Base-by-base conservation (phyloP, 2,888 invertebrate species). In the Tenthredo mesomela region DNA sequence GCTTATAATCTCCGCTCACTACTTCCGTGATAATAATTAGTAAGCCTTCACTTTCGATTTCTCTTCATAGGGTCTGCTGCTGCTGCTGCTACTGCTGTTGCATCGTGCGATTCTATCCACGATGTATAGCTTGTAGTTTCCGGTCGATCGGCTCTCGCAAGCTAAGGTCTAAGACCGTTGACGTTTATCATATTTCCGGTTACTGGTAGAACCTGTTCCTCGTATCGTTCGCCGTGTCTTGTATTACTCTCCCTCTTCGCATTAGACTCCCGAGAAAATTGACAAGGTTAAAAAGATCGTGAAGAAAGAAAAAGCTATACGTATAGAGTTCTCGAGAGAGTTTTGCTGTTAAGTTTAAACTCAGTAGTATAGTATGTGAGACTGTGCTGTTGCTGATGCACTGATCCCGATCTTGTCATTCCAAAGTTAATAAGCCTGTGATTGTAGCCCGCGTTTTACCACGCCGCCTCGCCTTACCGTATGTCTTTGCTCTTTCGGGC, bases 151-250 rank as follows among this genome's bases (percentile, higher is more conserved):
- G 77, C n/a, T 40, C 33, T 54, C 77, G 50, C 77, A 54, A 18
- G 54, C 50, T 33, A 15, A 50, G 33, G 29, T 50, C 77, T 47
- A 37, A 25, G 78, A 61, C 78, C 78, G 77, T 77, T 54, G 58
- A 67, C 82, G 82, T 67, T 82, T 82, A 67, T 82, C 67, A 67
- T 82, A 82, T 82, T 82, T 82, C 82, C 82, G 82, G 82, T 82
- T 21, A 82, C 82, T 67, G 82, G 82, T 82, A 43, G 82, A 82
- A 82, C 82, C 82, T 82, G 82, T 82, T 67, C 43, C 47, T 12
- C n/a, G 47, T 50, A 58, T 61, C 61, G 80, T n/a, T 70, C 18
- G 37, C 5, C 70, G 70, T 67, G 70, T 67, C 71, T 73, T 54
- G 54, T 67, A 37, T 73, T 73, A 73, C 71, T 73, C 71, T 73